Conservation (phyloP, 2,797 vertebrate species). For the Falco cherrug region DNA sequence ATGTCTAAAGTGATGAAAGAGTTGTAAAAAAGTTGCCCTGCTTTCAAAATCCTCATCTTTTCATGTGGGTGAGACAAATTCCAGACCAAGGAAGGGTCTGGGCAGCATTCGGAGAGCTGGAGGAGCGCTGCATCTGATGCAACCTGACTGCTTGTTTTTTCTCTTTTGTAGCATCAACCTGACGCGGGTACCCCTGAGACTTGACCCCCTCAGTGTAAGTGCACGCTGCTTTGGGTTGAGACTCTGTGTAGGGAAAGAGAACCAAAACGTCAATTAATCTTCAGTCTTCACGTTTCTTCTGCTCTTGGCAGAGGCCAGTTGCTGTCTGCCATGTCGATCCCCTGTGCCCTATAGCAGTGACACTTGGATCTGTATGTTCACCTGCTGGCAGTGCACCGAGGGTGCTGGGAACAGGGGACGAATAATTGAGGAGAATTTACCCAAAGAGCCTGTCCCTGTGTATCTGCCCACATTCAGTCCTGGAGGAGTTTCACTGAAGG, state of each 20-base stretch:
- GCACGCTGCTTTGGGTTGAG: rapidly evolving
- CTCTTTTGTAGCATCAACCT: constrained; percentile 49
- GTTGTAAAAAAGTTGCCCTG: not conserved
- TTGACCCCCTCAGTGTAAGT: constrained; percentile 63
- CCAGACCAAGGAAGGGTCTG: not conserved
- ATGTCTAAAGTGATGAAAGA: rapidly evolving
- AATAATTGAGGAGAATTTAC: not conserved
- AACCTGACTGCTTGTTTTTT: not conserved
- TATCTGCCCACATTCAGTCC: not conserved
- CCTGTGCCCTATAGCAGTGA: rapidly evolving
- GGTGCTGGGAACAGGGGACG: not conserved
- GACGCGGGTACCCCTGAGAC: not conserved
- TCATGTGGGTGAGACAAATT: not conserved
- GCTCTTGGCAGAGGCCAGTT: not conserved
- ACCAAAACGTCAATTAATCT: not conserved
- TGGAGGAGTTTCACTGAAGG: not conserved
- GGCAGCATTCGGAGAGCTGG: not conserved
- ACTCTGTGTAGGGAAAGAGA: not conserved
- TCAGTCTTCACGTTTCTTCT: not conserved
- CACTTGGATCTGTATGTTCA: not conserved
- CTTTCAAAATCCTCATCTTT: not conserved
- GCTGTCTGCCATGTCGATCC: not conserved
- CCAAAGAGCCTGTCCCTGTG: not conserved
- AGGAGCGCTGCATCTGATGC: not conserved
- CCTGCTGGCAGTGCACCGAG: not conserved